Evolutionary conservation across 2,888 invertebrate species (phyloP).

Genomic region (Dorcus hopei): DNA sequence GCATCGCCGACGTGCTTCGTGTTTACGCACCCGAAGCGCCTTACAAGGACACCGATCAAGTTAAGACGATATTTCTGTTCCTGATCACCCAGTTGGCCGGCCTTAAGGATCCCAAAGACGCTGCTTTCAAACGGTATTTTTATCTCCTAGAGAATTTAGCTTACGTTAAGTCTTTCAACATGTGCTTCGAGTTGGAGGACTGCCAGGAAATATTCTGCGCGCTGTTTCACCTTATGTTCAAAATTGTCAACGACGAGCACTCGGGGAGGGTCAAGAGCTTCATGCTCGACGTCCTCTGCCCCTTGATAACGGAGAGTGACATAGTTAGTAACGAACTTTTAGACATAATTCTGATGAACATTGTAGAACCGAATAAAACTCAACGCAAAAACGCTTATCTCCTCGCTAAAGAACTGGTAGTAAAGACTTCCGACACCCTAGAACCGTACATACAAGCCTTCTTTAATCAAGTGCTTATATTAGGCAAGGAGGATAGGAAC

Average conservation of each 20-base stretch:
- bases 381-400: slow-evolving; percentile 86
- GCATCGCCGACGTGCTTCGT: slow-evolving; percentile 93
- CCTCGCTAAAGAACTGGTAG: slow-evolving; percentile 86
- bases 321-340: slow-evolving; percentile 90
- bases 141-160: slow-evolving; percentile 95
- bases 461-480: slow-evolving; percentile 91
- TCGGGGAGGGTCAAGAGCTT: slow-evolving; percentile 94
- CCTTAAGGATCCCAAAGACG: slow-evolving; percentile 92
- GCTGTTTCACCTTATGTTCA: slow-evolving; percentile 90
- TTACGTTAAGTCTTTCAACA: slow-evolving; percentile 97
- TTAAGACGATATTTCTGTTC: slow-evolving; percentile 90
- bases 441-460: slow-evolving; percentile 97
- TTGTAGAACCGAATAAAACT: slow-evolving; percentile 90
- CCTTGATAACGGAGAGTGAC: slow-evolving; percentile 93
- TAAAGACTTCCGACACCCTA: slow-evolving; percentile 87
- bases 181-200: slow-evolving; percentile 97
- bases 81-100: slow-evolving; percentile 91
- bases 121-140: slow-evolving; percentile 96
- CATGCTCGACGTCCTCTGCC: slow-evolving; percentile 93
- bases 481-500: slow-evolving; percentile 85
- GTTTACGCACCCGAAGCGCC: slow-evolving; percentile 98
- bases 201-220: slow-evolving; percentile 95
- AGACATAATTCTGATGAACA: slow-evolving; percentile 89
- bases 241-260: slow-evolving; percentile 95
- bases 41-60: slow-evolving; percentile 92